Evolutionary conservation across 30 jellyfish, hydroid and myxozoan species (phyloP).

Genomic region (Haliclystus octoradiatus): DNA sequence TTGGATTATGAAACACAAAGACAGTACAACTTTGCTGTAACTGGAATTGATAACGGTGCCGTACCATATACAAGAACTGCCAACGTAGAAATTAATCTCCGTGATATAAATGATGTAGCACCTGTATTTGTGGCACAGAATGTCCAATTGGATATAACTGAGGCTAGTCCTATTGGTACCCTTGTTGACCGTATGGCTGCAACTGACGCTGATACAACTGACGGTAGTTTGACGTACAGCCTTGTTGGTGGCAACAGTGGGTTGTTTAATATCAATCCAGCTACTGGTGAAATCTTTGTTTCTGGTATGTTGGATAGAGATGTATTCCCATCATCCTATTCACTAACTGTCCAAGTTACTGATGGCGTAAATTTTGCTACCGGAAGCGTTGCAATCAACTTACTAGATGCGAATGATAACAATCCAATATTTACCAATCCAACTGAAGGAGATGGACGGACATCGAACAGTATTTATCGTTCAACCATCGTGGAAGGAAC

Average conservation of each 20-base stretch:
- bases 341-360: constrained; percentile 19
- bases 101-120: constrained; percentile 50
- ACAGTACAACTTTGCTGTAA: constrained; percentile 61
- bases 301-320: constrained; percentile 51
- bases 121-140: constrained; percentile 45
- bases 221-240: constrained; percentile 7
- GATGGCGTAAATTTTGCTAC: constrained; percentile 57
- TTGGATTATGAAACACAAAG: constrained; percentile 45
- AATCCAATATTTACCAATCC: constrained; percentile 46
- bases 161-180: constrained; percentile 41
- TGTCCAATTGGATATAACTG: constrained; percentile 28
- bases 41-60: constrained; percentile 69
- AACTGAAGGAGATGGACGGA: neutral
- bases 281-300: constrained; percentile 34
- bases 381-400: constrained; percentile 34
- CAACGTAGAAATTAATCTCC: constrained; percentile 31
- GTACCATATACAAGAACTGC: constrained; percentile 55
- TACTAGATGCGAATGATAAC: constrained; percentile 75
- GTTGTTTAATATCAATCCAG: neutral
- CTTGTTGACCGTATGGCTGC: constrained; percentile 18
- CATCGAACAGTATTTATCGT: neutral
- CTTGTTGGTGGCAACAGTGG: neutral
- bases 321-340: constrained; percentile 10
- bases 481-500: neutral
- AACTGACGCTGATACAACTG: constrained; percentile 31